phyloP scores from a whole-genome alignment of 2,888 invertebrate genomes.

The Calephelis perditalis region DNA sequence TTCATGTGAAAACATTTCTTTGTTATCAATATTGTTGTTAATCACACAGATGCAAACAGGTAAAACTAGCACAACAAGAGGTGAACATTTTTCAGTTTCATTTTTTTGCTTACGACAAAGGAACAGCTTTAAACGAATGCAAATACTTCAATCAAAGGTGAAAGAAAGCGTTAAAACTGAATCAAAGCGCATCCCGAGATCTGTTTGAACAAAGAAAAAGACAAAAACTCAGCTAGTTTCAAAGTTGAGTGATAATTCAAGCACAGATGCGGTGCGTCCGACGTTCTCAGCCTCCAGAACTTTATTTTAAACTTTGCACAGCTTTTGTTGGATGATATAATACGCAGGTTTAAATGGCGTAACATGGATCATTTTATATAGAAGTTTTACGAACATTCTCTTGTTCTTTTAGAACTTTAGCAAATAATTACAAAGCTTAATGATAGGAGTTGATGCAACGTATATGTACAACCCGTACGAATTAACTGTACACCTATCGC shows the following conservation, averaged over 20 bases:
- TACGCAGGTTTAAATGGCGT: constrained; percentile 18
- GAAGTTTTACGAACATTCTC: not conserved
- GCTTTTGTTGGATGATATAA: constrained; percentile 24
- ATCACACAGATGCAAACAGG: no score
- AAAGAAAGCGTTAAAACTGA: constrained; percentile 1
- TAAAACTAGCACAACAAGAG: no score
- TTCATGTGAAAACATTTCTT: no score
- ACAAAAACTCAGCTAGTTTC: constrained; percentile 20
- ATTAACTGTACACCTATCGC: no score
- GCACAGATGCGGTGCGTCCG: constrained; percentile 27
- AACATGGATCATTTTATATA: constrained; percentile 20
- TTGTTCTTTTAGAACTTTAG: no score
- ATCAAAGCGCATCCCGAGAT: constrained; percentile 9
- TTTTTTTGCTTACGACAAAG: no score
- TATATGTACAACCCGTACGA: no score
- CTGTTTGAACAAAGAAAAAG: constrained; percentile 15
- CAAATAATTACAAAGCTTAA: no score
- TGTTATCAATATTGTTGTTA: no score
- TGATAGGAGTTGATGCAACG: no score
- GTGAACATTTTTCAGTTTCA: no score
- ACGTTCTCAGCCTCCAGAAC: constrained; percentile 20
- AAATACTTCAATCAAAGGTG: constrained; percentile 10
- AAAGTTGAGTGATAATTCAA: constrained; percentile 32
- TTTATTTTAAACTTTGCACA: constrained; percentile 23
- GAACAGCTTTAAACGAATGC: not conserved